Conservation (phyloP, 2,888 invertebrate genomes). For the Teleiodes luculella region DNA sequence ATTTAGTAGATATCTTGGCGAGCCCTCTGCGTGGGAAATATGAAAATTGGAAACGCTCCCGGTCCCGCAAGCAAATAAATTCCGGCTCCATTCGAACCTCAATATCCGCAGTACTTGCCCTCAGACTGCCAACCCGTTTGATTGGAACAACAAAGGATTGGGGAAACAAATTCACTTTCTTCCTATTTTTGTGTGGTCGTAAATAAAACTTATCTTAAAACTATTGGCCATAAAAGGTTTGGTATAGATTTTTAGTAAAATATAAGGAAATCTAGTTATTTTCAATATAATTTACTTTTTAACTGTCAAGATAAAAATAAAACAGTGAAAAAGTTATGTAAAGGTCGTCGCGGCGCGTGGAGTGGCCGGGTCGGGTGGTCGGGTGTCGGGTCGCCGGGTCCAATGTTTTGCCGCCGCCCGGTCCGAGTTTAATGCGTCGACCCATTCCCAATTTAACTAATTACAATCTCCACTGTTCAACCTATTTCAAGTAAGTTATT, state of each 20-base stretch:
- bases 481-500: too few species aligned
- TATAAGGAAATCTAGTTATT: too few species aligned
- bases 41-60: slow-evolving; percentile 70
- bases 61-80: slow-evolving; percentile 61
- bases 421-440: slow-evolving; percentile 52
- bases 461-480: slow-evolving; percentile 35
- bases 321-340: slow-evolving; percentile 23
- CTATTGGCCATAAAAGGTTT: background rate
- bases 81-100: slow-evolving; percentile 58
- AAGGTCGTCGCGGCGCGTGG: slow-evolving; percentile 37
- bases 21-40: slow-evolving; percentile 61
- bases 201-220: slow-evolving; percentile 1
- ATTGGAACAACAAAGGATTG: slow-evolving; percentile 36
- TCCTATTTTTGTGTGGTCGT: background rate
- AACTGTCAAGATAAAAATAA: slow-evolving; percentile 30
- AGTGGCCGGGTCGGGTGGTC: slow-evolving; percentile 34
- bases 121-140: slow-evolving; percentile 29
- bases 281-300: too few species aligned
- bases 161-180: slow-evolving; percentile 28
- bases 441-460: slow-evolving; percentile 44
- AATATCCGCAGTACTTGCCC: slow-evolving; percentile 32
- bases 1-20: slow-evolving; percentile 55
- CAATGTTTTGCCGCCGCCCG: slow-evolving; percentile 47
- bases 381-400: slow-evolving; percentile 26
- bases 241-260: too few species aligned